Evolutionary conservation across 2,113 vertebrate genomes (phyloP).

Genomic region (Ariopsis seemanni): DNA sequence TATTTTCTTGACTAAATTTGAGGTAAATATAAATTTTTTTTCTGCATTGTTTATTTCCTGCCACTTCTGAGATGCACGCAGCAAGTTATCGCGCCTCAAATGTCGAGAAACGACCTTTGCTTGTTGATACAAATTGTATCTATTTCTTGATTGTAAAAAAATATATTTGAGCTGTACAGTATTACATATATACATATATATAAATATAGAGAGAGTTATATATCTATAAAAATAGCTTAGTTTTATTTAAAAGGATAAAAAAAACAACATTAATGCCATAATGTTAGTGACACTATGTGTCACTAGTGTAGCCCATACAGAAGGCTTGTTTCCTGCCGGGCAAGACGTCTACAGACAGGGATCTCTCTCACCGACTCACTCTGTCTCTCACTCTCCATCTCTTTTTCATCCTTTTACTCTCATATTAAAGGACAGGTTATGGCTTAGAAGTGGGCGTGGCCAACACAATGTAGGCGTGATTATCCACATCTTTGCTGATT

Average conservation of each 20-base stretch:
- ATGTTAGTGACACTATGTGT: constrained; percentile 97
- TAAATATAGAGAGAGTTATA: constrained; percentile 68
- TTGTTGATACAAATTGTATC: constrained; percentile 99
- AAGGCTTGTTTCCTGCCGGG: constrained; percentile 78
- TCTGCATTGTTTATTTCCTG: neutral
- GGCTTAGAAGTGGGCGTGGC: neutral
- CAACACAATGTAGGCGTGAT: neutral
- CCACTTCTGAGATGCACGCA: constrained; percentile 62
- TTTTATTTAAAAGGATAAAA: constrained; percentile 80
- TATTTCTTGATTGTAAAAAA: constrained; percentile 96
- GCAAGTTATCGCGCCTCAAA: constrained; percentile 92
- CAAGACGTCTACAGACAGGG: constrained; percentile 84
- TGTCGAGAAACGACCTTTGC: constrained; percentile 98
- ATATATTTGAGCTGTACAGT: constrained; percentile 80
- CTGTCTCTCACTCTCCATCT: constrained; percentile 49
- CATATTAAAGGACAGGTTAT: neutral
- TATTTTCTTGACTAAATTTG: neutral
- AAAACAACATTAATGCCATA: constrained; percentile 69
- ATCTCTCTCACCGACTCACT: constrained; percentile 46
- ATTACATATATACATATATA: constrained; percentile 63
- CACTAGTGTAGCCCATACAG: constrained; percentile 91
- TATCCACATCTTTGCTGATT: neutral
- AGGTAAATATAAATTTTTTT: neutral
- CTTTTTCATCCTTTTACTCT: neutral
- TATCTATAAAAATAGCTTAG: constrained; percentile 74